Evolutionary conservation across 1,140 invertebrate species (phyloP).

Genomic region (Sycophaga agraensis): DNA sequence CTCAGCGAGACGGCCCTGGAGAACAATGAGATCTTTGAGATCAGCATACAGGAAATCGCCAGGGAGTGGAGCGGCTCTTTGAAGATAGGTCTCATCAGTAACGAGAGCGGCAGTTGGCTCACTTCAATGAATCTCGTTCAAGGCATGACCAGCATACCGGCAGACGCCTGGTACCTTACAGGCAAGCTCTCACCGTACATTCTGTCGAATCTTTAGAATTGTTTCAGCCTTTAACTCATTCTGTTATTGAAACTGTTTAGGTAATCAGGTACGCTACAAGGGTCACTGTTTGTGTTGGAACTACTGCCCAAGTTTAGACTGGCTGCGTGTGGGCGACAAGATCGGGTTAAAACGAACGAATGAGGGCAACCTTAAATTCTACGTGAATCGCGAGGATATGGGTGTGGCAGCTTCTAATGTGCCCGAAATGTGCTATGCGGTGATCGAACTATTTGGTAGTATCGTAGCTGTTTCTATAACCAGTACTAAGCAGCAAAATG

Average conservation of each 20-base stretch:
- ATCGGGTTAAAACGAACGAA: constrained; percentile 67
- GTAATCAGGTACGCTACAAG: constrained; percentile 68
- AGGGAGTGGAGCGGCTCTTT: constrained; percentile 74
- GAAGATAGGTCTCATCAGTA: constrained; percentile 67
- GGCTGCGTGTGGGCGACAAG: constrained; percentile 74
- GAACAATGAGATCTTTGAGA: constrained; percentile 75
- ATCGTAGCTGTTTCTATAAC: constrained; percentile 67
- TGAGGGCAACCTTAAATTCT: constrained; percentile 64
- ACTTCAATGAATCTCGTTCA: constrained; percentile 71
- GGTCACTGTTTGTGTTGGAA: constrained; percentile 62
- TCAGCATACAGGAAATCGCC: constrained; percentile 65
- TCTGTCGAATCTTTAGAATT: too few relatives aligned
- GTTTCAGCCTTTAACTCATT: neutral
- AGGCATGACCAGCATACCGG: constrained; percentile 60
- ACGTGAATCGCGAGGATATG: constrained; percentile 81
- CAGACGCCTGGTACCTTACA: constrained; percentile 67
- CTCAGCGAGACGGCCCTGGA: constrained; percentile 73
- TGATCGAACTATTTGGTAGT: constrained; percentile 74
- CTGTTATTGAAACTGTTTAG: constrained; percentile 31
- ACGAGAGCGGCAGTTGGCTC: constrained; percentile 49
- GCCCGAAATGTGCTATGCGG: constrained; percentile 74
- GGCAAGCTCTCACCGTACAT: too few relatives aligned
- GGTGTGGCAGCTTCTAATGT: constrained; percentile 78
- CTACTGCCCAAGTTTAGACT: constrained; percentile 76
- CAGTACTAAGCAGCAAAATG: constrained; percentile 56